phyloP scores from a whole-genome alignment of 2,888 invertebrate genomes.

The Molorchus minor region DNA sequence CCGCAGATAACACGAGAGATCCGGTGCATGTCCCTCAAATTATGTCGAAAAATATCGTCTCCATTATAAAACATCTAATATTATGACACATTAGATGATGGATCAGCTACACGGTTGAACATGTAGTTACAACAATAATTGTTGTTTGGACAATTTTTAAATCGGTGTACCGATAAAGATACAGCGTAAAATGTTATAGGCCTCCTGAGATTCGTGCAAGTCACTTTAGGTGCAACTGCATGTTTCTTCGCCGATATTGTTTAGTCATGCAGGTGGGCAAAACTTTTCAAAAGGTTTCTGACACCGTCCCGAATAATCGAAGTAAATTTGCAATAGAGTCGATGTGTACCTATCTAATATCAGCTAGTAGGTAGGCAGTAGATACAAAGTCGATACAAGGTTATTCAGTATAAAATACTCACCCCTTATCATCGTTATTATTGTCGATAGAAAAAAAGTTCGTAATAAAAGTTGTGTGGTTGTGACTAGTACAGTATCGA shows the following conservation, averaged over 20 bases:
- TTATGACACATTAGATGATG: conserved; percentile 37
- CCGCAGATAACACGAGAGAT: too few species aligned
- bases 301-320: conserved; percentile 13
- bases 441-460: too few species aligned
- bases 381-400: too few species aligned
- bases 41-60: conserved; percentile 10
- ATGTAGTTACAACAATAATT: conserved; percentile 35
- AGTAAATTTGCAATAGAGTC: not conserved
- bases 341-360: too few species aligned
- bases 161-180: conserved; percentile 39
- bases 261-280: conserved; percentile 34
- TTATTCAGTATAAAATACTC: too few species aligned
- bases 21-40: too few species aligned
- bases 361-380: too few species aligned
- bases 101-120: conserved; percentile 35
- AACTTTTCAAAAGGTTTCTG: conserved; percentile 22
- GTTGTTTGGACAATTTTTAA: conserved; percentile 32
- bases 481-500: too few species aligned
- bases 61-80: conserved; percentile 29
- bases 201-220: conserved; percentile 49
- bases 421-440: too few species aligned
- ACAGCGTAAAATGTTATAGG: conserved; percentile 44
- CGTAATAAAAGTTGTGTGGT: too few species aligned
- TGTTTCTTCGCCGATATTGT: conserved; percentile 11
- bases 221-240: conserved; percentile 47